Base-by-base conservation (phyloP, 2,888 invertebrate species). In the Megalurothrips usitatus region DNA sequence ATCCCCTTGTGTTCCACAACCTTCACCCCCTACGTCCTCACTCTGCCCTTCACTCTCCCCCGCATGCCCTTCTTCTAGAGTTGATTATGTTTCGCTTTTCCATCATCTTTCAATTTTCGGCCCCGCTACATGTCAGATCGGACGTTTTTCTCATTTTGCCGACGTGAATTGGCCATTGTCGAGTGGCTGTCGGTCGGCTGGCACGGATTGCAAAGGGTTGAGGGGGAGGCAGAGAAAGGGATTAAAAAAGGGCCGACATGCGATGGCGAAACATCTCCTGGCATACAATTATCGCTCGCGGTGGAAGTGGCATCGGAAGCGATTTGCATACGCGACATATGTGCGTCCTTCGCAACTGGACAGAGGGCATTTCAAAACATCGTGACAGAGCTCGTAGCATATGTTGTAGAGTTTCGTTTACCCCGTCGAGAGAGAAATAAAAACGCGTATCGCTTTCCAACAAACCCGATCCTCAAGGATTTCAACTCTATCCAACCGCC, bases 91-190 rank as follows among this genome's bases (percentile, higher is more conserved):
- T 75, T 26, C 68, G 68, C 68, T 75, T 75, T 43, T 75, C 68
- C 68, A 75, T 75, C 68, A 75, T 75, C 68, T 75, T 75, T 75
- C 68, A 75, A 75, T 75, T 75, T 75, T 75, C 68, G 68, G 68
- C 68, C 23, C 68, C 12, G 68, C 68, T 75, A 75, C 68, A 75
- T 26, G 68, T 75, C 68, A 26, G 68, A 75, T 75, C 68, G 68
- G 68, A 75, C 68, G 26, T 75, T 75, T 75, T 75, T 75, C 68
- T 75, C 68, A 75, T 75, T 75, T 75, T 26, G 68, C 23, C 26
- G 26, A 26, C 68, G 68, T 68, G n/a, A 11, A 68, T 17, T 68
- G 34, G 34, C 19, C 68, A 75, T 26, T 75, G 68, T 58, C 19
- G 58, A 58, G 58, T 58, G 58, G 58, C 58, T n/a, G 58, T 17